Conservation (phyloP, 1,140 invertebrate species). For the Octopus sinensis region DNA sequence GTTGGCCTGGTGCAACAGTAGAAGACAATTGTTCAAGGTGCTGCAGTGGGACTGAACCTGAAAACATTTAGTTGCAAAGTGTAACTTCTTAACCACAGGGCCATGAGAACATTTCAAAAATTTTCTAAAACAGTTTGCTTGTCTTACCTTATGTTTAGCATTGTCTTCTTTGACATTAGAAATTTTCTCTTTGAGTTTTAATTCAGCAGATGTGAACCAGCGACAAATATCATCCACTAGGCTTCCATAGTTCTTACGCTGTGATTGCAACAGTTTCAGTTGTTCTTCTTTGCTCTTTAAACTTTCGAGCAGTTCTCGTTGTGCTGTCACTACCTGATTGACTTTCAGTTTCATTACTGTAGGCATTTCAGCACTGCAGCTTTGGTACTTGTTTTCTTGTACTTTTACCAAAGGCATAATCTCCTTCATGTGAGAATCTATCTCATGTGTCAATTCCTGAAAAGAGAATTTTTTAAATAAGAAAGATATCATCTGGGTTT, state of each 20-base stretch:
- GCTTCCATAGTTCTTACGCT: constrained; percentile 34
- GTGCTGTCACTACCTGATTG: constrained; percentile 21
- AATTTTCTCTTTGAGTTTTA: constrained; percentile 38
- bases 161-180: constrained; percentile 35
- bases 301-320: constrained; percentile 27
- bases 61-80: no score
- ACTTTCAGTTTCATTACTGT: constrained; percentile 27
- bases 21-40: no score
- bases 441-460: constrained; percentile 42
- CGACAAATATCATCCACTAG: constrained; percentile 31
- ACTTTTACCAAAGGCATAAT: constrained; percentile 29
- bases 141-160: constrained; percentile 41
- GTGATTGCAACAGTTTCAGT: constrained; percentile 38
- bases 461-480: neutral
- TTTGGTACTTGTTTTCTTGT: constrained; percentile 35
- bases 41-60: no score
- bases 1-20: no score
- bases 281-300: constrained; percentile 42
- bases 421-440: constrained; percentile 36
- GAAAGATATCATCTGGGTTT: no score
- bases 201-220: constrained; percentile 41
- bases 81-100: no score
- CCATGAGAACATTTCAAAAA: no score
- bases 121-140: no score
- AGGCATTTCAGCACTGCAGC: constrained; percentile 33